Conservation (phyloP, 2,113 vertebrate genomes). For the Clarias macrocephalus region DNA sequence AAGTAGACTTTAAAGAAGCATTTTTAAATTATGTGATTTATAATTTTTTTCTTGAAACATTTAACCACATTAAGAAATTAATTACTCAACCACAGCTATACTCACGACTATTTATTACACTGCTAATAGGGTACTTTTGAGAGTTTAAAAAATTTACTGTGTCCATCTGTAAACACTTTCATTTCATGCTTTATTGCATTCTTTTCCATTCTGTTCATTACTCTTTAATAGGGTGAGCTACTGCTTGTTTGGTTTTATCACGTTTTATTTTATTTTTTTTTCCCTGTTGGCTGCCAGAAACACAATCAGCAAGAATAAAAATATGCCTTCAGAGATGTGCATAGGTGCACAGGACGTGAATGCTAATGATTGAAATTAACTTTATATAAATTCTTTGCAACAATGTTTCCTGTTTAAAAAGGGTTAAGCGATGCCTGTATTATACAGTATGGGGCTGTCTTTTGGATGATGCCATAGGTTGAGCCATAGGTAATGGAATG, state of each 20-base stretch:
- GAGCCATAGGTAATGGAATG: background rate
- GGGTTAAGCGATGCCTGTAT: background rate
- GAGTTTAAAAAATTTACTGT: slow-evolving; percentile 13
- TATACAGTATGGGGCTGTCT: background rate
- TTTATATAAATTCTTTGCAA: background rate
- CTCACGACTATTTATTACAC: slow-evolving; percentile 9
- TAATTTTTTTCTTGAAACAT: background rate
- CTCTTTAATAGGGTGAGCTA: background rate
- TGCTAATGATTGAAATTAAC: background rate
- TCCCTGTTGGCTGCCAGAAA: background rate
- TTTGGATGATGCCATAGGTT: background rate
- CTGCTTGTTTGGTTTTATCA: background rate
- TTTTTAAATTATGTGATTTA: background rate
- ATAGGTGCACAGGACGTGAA: background rate
- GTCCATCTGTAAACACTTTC: background rate
- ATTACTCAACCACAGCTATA: background rate
- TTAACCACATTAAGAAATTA: background rate
- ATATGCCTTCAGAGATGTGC: background rate
- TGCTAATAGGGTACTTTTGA: background rate
- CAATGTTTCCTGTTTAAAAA: background rate
- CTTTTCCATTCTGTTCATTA: background rate
- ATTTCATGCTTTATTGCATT: background rate
- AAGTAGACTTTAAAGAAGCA: background rate
- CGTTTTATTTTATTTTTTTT: background rate
- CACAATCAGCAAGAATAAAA: background rate